Evolutionary conservation across 64 coral and sea anemone species (phyloP), one percentile per base, ranked within the genome.

Genomic region (Porites lutea): DNA sequence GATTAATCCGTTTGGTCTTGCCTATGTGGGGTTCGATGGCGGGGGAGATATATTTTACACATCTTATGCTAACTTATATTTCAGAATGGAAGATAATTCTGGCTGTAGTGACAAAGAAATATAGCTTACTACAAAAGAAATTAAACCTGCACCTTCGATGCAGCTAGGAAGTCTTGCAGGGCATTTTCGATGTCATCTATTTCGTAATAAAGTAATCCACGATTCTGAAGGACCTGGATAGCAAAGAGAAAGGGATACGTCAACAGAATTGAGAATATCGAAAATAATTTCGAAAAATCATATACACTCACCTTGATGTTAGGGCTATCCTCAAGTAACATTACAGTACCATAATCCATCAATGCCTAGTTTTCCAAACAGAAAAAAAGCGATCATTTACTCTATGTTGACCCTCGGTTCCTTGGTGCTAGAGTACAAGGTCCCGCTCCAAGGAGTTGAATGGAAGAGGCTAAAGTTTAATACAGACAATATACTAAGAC

Each of bases 301-400:
- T 18, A 44, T 13, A 58, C 11, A 48, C 37, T 80, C 68, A 93
- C 97, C 97, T 98, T 98, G 13, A 99, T 64, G 18, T 99, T 96
- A 10, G 88, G 94, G 16, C 72, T 49, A 7, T 88, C 67, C 27
- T 93, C 94, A 21, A 93, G 72, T 54, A 99, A 60, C 88, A 99
- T 93, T 5, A 99, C 97, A 22, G 94, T 99, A 23, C 97, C 90
- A 83, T 99, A 99, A 72, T 99, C 97, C 94, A 99, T 99, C 59
- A 99, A 65, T n/a, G 97, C 97, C 97, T 99, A 18, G 65, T 59
- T 58, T 23, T 51, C 27, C 0, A 37, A 37, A 55, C n/a, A 16
- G 57, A 27, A 77, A 76, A 13, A 43, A 4, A 81, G 16, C 2
- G 7, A 72, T n/a, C 58, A 65, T 12, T 48, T 67, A 12, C 44